phyloP scores from a whole-genome alignment of 2,797 vertebrate genomes.

The Astyanax mexicanus region DNA sequence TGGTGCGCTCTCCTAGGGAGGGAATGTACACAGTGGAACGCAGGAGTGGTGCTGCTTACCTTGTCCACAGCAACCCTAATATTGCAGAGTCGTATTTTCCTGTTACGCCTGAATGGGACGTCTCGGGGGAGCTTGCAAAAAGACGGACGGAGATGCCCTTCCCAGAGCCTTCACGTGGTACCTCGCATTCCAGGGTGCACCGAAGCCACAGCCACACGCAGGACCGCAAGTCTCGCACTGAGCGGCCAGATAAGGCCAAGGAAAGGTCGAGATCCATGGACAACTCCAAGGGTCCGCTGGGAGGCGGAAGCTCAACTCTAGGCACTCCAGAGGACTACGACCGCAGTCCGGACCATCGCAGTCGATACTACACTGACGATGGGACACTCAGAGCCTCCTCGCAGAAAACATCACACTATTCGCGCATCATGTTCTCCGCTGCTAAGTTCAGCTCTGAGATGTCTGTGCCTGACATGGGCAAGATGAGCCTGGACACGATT shows the following conservation, averaged over 20 bases:
- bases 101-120: slow-evolving; percentile 98
- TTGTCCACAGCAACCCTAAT: slow-evolving; percentile 94
- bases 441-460: slow-evolving; percentile 92
- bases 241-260: slow-evolving; percentile 95
- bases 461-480: slow-evolving; percentile 91
- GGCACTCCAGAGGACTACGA: slow-evolving; percentile 92
- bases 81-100: slow-evolving; percentile 96
- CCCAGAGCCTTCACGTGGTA: slow-evolving; percentile 95
- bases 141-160: slow-evolving; percentile 99
- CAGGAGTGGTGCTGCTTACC: slow-evolving; percentile 85
- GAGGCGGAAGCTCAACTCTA: slow-evolving; percentile 77
- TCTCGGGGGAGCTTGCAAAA: slow-evolving; percentile 97
- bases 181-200: slow-evolving; percentile 96
- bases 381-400: slow-evolving; percentile 91
- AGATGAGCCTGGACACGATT: slow-evolving; percentile 87
- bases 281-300: slow-evolving; percentile 94
- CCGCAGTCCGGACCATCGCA: slow-evolving; percentile 89
- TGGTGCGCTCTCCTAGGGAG: slow-evolving; percentile 91
- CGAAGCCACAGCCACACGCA: slow-evolving; percentile 99
- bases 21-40: slow-evolving; percentile 96
- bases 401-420: slow-evolving; percentile 89
- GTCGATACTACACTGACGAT: slow-evolving; percentile 93
- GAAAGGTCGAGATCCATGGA: slow-evolving; percentile 98
- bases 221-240: slow-evolving; percentile 96
- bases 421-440: slow-evolving; percentile 92